These are phyloP conservation scores for Pteromalus puparum DNA, from an alignment of 1,140 invertebrate species.

Conservation along the genomic window DNA sequence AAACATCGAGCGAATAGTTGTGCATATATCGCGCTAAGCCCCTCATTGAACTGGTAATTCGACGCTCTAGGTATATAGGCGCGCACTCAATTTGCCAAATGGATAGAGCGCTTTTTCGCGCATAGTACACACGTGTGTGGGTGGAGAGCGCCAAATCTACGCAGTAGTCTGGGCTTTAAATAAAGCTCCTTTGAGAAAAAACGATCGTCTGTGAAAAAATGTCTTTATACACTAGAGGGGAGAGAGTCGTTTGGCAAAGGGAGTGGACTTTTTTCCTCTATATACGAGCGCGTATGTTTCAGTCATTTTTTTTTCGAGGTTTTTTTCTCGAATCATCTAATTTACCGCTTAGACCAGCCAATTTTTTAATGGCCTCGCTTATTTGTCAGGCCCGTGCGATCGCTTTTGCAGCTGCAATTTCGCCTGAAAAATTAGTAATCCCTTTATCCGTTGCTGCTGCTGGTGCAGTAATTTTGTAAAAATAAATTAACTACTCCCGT, in stretches of 20 bases:
- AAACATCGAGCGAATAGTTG: background rate
- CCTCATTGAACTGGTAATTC: background rate
- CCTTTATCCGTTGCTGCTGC: too few relatives aligned
- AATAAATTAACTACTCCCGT: background rate
- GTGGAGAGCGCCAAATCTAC: background rate
- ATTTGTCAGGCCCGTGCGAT: background rate
- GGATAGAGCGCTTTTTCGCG: background rate
- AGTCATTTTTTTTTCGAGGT: background rate
- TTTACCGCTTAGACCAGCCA: background rate
- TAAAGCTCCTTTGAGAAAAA: background rate
- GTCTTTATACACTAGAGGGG: background rate
- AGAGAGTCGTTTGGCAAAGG: background rate
- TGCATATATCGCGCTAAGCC: background rate
- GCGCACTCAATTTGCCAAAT: background rate
- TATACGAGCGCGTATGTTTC: background rate
- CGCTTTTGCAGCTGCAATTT: background rate
- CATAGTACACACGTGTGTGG: too few relatives aligned
- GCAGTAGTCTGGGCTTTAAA: background rate
- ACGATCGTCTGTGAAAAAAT: background rate
- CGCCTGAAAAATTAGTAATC: background rate
- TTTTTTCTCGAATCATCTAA: background rate
- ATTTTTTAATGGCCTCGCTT: background rate
- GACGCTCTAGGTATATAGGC: background rate
- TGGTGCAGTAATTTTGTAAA: background rate
- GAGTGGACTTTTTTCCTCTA: background rate